Conservation (phyloP, 2,888 invertebrate genomes). For the Vandiemenella viatica region DNA sequence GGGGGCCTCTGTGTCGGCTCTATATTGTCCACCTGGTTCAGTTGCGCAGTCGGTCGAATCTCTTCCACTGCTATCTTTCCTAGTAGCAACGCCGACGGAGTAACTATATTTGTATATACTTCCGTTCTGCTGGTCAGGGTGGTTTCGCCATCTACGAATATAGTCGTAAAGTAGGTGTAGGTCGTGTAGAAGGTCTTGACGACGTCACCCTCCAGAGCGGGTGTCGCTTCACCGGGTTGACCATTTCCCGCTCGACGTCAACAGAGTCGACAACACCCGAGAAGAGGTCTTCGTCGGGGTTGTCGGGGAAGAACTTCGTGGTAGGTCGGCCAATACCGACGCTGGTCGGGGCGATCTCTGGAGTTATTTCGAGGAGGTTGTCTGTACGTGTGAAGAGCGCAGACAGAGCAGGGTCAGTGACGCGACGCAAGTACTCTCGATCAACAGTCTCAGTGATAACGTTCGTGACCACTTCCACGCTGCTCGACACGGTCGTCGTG, state of each 20-base stretch:
- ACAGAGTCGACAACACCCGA: constrained; percentile 35
- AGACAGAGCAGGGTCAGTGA: constrained; percentile 38
- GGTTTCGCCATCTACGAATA: constrained; percentile 72
- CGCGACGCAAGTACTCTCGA: constrained; percentile 24
- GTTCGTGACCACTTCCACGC: constrained; percentile 73
- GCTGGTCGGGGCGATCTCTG: constrained; percentile 33
- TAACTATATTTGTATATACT: constrained; percentile 62
- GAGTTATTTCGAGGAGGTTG: constrained; percentile 25
- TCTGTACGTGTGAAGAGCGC: constrained; percentile 34
- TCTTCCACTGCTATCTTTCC: constrained; percentile 20
- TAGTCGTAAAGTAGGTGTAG: constrained; percentile 81
- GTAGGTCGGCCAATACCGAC: constrained; percentile 39
- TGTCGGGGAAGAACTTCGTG: constrained; percentile 27
- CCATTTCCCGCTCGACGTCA: constrained; percentile 21
- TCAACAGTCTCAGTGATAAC: constrained; percentile 66
- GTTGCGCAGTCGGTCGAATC: constrained; percentile 5
- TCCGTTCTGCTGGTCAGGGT: constrained; percentile 72
- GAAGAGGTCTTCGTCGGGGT: constrained; percentile 14
- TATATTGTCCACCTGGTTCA: constrained; percentile 10
- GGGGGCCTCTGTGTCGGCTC: constrained; percentile 4
- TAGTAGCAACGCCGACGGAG: constrained; percentile 27
- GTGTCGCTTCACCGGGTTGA: constrained; percentile 30
- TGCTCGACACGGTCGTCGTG: constrained; percentile 64
- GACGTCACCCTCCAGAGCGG: constrained; percentile 33
- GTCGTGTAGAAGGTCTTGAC: constrained; percentile 72